These are phyloP conservation scores for Tadarida brasiliensis DNA, from an alignment of 2,797 vertebrate genomes.

Conservation along the genomic window DNA sequence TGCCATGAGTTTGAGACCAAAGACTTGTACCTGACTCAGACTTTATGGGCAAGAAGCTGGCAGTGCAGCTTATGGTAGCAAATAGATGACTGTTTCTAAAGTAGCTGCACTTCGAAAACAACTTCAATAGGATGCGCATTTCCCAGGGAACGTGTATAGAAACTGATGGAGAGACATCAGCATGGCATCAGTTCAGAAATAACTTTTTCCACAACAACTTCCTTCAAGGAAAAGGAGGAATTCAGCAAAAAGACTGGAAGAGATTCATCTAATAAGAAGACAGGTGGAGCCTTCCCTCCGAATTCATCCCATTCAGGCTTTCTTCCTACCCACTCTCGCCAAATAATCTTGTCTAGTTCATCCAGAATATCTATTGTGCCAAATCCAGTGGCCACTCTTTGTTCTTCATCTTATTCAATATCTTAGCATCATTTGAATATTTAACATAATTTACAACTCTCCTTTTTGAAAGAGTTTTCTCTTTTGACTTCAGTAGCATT, in stretches of 20 bases:
- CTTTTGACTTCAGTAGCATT: background rate
- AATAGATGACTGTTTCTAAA: background rate
- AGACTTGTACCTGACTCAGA: background rate
- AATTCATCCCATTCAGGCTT: background rate
- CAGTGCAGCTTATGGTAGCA: background rate
- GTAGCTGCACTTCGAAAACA: background rate
- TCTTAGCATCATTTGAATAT: background rate
- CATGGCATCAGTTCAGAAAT: background rate
- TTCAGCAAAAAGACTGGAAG: background rate
- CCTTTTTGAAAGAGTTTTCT: background rate
- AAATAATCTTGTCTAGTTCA: background rate
- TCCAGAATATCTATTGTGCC: background rate
- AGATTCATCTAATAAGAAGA: background rate
- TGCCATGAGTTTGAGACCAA: background rate
- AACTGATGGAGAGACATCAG: background rate
- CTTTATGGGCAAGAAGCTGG: background rate
- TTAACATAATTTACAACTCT: background rate
- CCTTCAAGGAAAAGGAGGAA: background rate
- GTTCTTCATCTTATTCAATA: background rate
- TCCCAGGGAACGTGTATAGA: background rate
- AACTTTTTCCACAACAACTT: background rate
- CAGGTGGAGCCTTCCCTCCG: background rate
- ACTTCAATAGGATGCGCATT: background rate
- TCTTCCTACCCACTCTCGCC: background rate
- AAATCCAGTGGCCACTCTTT: background rate